Evolutionary conservation across 2,888 invertebrate species (phyloP), one percentile per base, ranked within the genome.

Genomic region (Amphipoea lucens): DNA sequence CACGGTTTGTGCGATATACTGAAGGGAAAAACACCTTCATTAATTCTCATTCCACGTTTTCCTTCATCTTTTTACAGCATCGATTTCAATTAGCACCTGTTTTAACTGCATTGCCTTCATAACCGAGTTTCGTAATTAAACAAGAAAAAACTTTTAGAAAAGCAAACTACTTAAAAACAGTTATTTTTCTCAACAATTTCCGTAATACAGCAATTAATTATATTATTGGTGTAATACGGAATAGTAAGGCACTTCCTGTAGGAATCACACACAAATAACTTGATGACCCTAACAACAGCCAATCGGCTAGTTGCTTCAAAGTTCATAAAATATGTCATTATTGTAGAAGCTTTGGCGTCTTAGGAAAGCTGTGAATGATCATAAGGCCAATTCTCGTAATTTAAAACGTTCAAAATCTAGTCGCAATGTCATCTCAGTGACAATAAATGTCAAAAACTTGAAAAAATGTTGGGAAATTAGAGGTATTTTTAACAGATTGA

Each of bases 21-120:
- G n/a, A 29, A 51, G 29, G 20, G 17, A 29, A 48, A 40, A 79
- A n/a, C 6, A 36, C 5, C 6, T 48, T 60, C 11, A 67, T 51
- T 51, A 51, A 57, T 78, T 78, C 9, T 7, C 11, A 45, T 17
- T 63, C 14, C 20, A 6, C 48, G 29, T 42, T 48, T 51, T 51
- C 29, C 6, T 69, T 63, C 23, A 4, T n/a, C 23, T 14, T 71
- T 81, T 80, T 42, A 42, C 29, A 70, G 29, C 42, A 70, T 36
- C 71, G 36, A 54, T 71, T 80, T 29, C 36, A 70, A 51, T 71
- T 62, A 54, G 20, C 48, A 29, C 4, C 14, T 36, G 36, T 71
- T 71, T 79, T 45, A 62, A 14, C 20, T 45, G 9, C 17, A 62
- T 36, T 69, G 14, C 60, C 3, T 66, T 36, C 40, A 48, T 62